Evolutionary conservation across 2,888 invertebrate species (phyloP), one percentile per base, ranked within the genome.

Genomic region (Hydraecia micacea): DNA sequence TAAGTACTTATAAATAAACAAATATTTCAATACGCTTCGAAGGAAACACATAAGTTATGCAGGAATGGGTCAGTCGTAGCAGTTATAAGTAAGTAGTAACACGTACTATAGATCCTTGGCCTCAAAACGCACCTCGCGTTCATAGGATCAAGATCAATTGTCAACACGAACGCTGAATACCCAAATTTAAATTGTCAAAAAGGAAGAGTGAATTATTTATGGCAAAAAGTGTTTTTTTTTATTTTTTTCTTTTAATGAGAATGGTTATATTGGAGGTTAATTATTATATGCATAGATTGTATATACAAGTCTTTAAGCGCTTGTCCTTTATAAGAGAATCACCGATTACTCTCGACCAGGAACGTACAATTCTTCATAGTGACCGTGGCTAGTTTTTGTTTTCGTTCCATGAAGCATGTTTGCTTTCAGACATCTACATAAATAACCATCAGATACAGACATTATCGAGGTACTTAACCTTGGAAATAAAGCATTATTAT

Each of bases 31-130:
- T 67, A 76, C 55, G 39, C 36, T 73, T 55, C 49, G 21, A 13
- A 81, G 70, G 62, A 76, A 83, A 77, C n/a, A 77, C 18, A 28
- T 28, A 28, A 66, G 18, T 25, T 28, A 28, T 32, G 13, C 39
- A 72, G 65, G 60, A 63, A 36, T 66, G 62, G 58, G 55, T 66
- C 63, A 73, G 73, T 67, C 66, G 36, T 76, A 76, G 39, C 63
- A 11, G 62, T 63, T 78, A 67, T 78, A 28, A 78, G n/a, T 78
- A 28, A 78, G n/a, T 68, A 58, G 67, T 52, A 55, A 71, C 86
- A 73, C 83, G 83, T 75, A 60, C 25, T 25, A 6, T 18, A 66
- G 68, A 76, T 79, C 84, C 83, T 86, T 86, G 84, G 83, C 84
- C 84, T 73, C 69, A 79, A 78, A 71, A 83, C 83, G 55, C 71